A percentile compares a stretch with the other conserved stretches of the same genome.
phyloP scores from a whole-genome alignment of 2,797 vertebrate genomes.

The Neosilurus mollespiculum region DNA sequence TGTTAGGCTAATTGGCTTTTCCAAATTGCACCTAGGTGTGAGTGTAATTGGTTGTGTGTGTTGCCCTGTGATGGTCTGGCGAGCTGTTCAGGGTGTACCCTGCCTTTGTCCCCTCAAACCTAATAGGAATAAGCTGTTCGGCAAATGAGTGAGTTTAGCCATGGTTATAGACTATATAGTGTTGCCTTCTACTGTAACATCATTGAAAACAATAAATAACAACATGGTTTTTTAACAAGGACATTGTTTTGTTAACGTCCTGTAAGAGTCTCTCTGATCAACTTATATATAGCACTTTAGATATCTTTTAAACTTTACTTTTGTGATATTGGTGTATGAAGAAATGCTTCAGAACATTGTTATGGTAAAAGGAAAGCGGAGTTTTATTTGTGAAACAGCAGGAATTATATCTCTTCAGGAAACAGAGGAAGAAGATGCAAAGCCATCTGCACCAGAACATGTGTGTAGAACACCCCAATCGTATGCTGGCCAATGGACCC shows the following conservation, averaged over 20 bases:
- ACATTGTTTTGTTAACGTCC: background rate
- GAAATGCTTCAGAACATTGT: constrained; percentile 2
- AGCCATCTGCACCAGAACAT: constrained; percentile 90
- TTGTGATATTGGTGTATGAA: background rate
- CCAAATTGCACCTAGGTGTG: too few species aligned
- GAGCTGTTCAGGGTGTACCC: too few species aligned
- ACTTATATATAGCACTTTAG: background rate
- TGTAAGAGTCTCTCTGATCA: background rate
- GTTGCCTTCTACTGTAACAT: background rate
- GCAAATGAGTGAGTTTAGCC: background rate
- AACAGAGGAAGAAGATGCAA: constrained; percentile 93
- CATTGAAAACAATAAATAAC: background rate
- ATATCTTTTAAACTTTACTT: background rate
- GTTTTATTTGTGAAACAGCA: constrained; percentile 26
- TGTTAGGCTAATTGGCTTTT: too few species aligned
- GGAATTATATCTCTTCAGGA: constrained; percentile 73
- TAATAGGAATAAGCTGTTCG: too few species aligned
- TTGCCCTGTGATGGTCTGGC: too few species aligned
- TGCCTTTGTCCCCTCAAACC: too few species aligned
- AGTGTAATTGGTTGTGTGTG: too few species aligned
- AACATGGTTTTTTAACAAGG: background rate
- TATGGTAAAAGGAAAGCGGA: background rate
- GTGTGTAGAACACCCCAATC: constrained; percentile 90
- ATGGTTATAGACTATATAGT: background rate
- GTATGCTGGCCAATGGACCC: constrained; percentile 85